Conservation (phyloP, 2,113 vertebrate species). For the Chloropsis cyanopogon region DNA sequence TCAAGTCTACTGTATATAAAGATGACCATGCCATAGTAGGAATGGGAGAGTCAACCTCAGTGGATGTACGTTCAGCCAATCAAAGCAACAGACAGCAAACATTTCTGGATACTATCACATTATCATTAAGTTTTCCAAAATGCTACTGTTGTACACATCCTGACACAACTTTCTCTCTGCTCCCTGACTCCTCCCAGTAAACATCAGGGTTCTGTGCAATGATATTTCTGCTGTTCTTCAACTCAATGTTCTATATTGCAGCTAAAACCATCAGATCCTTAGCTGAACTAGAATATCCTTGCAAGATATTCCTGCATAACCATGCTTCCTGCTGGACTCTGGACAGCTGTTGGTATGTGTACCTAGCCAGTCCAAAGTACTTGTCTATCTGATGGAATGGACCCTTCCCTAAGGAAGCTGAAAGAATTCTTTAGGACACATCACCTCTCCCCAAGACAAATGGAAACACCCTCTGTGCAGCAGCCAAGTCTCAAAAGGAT, state of each 20-base stretch:
- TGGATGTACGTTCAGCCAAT: background rate
- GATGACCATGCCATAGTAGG: too few species aligned
- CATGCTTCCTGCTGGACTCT: background rate
- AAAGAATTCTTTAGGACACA: background rate
- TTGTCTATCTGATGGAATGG: background rate
- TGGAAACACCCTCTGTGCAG: background rate
- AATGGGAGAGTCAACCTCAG: background rate
- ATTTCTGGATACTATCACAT: background rate
- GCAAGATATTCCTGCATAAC: background rate
- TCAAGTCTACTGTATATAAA: background rate
- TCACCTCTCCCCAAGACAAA: background rate
- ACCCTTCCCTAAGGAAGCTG: background rate
- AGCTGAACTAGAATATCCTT: background rate
- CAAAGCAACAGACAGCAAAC: background rate
- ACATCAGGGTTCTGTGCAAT: background rate
- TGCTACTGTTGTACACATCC: background rate
- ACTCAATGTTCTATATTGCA: background rate
- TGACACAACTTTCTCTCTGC: background rate
- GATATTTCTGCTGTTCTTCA: background rate
- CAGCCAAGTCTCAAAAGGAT: background rate
- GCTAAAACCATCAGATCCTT: background rate
- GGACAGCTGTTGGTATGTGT: background rate
- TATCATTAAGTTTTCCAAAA: background rate
- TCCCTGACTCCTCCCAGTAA: fast-evolving
- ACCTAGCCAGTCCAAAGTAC: background rate